Percentiles rank a stretch among this genome's conserved stretches.
phyloP scores from a whole-genome alignment of 2,113 vertebrate genomes.

The Pelodiscus sinensis region DNA sequence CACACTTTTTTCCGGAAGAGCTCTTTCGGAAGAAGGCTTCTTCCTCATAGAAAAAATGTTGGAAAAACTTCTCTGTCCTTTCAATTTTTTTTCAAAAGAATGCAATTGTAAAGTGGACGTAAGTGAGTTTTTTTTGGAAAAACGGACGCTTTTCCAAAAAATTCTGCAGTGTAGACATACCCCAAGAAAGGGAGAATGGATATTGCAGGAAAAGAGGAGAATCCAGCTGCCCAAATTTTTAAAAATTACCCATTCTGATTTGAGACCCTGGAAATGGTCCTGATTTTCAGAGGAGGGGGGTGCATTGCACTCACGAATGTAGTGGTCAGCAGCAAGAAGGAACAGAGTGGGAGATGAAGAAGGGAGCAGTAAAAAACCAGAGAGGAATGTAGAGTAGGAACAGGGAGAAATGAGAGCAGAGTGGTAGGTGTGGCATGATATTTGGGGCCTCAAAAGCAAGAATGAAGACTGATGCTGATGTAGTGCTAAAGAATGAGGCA shows the following conservation, averaged over 20 bases:
- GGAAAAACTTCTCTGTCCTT: too few relatives aligned
- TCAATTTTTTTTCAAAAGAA: too few relatives aligned
- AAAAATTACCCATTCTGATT: background rate
- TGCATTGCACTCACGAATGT: background rate
- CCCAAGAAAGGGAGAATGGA: background rate
- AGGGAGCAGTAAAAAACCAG: background rate
- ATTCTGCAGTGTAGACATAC: too few relatives aligned
- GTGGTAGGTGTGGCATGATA: background rate
- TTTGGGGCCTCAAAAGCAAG: background rate
- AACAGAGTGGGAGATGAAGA: background rate
- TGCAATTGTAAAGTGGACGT: too few relatives aligned
- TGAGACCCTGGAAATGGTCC: background rate
- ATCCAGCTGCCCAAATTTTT: background rate
- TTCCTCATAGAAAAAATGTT: too few relatives aligned
- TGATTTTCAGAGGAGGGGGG: background rate
- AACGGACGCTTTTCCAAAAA: too few relatives aligned
- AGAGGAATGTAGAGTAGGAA: background rate
- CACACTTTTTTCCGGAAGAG: too few relatives aligned
- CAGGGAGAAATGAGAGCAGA: background rate
- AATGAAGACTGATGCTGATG: background rate
- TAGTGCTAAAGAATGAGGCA: background rate
- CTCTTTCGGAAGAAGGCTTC: too few relatives aligned
- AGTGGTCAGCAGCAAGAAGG: background rate
- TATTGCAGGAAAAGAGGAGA: background rate
- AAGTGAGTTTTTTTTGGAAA: too few relatives aligned